Percentiles rank a stretch among this genome's conserved stretches.
phyloP scores from a whole-genome alignment of 2,888 invertebrate genomes.

The Ormyrus nitidulus region DNA sequence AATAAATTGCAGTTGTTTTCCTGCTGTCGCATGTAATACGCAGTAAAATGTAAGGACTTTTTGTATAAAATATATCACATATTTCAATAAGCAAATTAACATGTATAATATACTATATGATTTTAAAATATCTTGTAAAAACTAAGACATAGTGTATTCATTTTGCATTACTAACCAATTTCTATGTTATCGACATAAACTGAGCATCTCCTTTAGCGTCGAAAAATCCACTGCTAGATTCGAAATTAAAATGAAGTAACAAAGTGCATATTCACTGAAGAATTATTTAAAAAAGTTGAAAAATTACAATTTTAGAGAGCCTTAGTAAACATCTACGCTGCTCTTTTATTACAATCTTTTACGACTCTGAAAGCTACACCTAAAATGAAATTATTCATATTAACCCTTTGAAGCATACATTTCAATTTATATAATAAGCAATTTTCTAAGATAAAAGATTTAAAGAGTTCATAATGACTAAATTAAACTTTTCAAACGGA shows the following conservation, averaged over 20 bases:
- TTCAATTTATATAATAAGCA: slow-evolving; percentile 2
- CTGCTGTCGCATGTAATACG: slow-evolving; percentile 4
- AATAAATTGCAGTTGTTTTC: background rate
- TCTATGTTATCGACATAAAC: background rate
- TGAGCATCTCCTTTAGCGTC: background rate
- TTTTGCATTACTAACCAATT: background rate
- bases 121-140: slow-evolving; percentile 16
- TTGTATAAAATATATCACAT: slow-evolving; percentile 7
- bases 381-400: background rate
- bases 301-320: no score
- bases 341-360: no score
- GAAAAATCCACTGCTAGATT: background rate
- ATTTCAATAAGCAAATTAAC: slow-evolving; percentile 11
- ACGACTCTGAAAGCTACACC: no score
- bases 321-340: no score
- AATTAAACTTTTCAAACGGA: background rate
- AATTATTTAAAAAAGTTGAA: no score
- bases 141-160: slow-evolving; percentile 4
- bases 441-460: background rate
- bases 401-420: background rate
- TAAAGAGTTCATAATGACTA: background rate
- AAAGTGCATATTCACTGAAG: no score
- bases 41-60: slow-evolving; percentile 1
- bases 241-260: no score
- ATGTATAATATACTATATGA: background rate